A percentile compares a stretch with the other conserved stretches of the same genome.
These are phyloP conservation scores for Machaerirhynchus nigripectus DNA, from an alignment of 2,113 vertebrate genomes.

Conservation along the genomic window DNA sequence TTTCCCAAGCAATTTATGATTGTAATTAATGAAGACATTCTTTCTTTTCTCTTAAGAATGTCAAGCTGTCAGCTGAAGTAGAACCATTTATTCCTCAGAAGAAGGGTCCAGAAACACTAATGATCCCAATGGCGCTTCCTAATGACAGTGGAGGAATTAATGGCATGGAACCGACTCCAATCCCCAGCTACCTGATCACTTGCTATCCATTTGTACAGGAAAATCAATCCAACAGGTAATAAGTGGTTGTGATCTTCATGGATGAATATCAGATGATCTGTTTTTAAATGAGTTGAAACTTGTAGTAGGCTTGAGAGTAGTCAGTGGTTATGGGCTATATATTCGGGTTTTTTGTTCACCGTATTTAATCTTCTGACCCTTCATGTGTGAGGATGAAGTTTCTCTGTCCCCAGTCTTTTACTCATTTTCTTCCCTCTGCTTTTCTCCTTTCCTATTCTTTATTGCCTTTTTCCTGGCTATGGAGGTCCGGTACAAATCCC, in stretches of 20 bases:
- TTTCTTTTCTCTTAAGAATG: constrained; percentile 80
- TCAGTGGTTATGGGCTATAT: background rate
- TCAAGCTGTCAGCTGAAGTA: constrained; percentile 96
- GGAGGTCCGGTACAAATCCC: background rate
- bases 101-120: constrained; percentile 87
- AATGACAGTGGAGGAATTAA: constrained; percentile 79
- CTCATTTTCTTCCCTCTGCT: background rate
- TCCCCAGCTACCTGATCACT: constrained; percentile 97
- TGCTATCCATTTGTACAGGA: constrained; percentile 99
- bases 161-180: constrained; percentile 87
- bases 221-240: constrained; percentile 94
- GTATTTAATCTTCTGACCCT: background rate
- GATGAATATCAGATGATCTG: background rate
- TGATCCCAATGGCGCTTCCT: constrained; percentile 89
- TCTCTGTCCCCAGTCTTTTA: background rate
- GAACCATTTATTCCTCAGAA: constrained; percentile 98
- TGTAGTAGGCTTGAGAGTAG: background rate
- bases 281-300: background rate
- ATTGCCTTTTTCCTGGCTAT: background rate
- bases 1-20: background rate
- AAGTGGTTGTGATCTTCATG: background rate
- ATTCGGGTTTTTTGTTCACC: background rate
- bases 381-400: background rate
- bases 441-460: background rate
- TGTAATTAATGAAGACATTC: background rate